Base-by-base conservation (phyloP, 2,888 invertebrate genomes). In the Clivina fossor region DNA sequence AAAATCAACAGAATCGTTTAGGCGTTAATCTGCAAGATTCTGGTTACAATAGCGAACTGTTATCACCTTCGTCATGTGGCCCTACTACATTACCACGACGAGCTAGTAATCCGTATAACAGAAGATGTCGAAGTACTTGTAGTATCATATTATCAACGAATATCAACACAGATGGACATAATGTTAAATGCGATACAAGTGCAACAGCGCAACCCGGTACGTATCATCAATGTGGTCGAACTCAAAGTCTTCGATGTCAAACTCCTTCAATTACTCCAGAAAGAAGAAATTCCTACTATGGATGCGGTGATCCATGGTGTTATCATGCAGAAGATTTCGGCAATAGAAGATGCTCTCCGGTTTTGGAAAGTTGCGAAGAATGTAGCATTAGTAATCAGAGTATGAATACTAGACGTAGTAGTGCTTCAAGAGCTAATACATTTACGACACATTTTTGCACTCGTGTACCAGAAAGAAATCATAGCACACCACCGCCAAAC, bases 41-140 rank as follows among this genome's bases (percentile, higher is more conserved):
- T 1, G 81, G 80, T 1, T 80, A 81, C 63, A 76, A 76, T 58
- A 82, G 82, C 63, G 80, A 81, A 63, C 74, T 73, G 28, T 66
- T 75, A 4, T 74, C 76, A 0, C 73, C 76, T 1, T 72, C 69
- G 57, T 71, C 75, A 0, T 70, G 68, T 44, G 68, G 68, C 5
- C 63, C 65, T 30, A 40, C 40, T 16, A 71, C 67, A 58, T 60
- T 72, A 18, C 68, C 68, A 4, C 64, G 68, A n/a, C 61, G 71
- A 50, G 58, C 66, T 1, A 44, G 58, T 11, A 70, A 71, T 13
- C 73, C 74, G 1, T 76, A 75, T 60, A 75, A 76, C 60, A 69
- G 78, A 3, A 73, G 78, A 56, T 85, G 85, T 65, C 79, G 77
- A 59, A 86, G 84, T 69, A 85, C 85, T 1, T 86, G 84, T 66